phyloP scores from a whole-genome alignment of 2,888 invertebrate genomes.

The Agrotis puta region DNA sequence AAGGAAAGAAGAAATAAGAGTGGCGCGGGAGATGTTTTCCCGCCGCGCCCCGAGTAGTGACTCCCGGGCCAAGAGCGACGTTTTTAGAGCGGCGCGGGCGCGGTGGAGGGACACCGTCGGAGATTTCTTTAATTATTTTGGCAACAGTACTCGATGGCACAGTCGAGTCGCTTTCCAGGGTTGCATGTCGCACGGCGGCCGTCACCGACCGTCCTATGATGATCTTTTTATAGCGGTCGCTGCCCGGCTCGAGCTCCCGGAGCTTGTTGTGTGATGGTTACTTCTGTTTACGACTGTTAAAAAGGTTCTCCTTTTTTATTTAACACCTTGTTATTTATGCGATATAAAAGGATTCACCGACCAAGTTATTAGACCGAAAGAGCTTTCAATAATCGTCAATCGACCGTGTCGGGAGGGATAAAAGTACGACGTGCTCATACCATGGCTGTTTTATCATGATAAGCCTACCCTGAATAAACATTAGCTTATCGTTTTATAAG shows the following conservation, averaged over 20 bases:
- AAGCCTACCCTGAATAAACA: conserved; percentile 63
- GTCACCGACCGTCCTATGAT: conserved; percentile 87
- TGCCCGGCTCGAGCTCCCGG: conserved; percentile 88
- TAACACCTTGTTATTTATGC: conserved; percentile 46
- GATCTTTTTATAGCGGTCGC: conserved; percentile 91
- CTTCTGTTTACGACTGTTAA: conserved; percentile 77
- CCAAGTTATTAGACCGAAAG: conserved; percentile 35
- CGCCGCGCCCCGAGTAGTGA: conserved; percentile 90
- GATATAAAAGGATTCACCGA: conserved; percentile 27
- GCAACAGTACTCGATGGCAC: conserved; percentile 92
- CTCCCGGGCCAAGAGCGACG: conserved; percentile 91
- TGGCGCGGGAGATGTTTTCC: conserved; percentile 91
- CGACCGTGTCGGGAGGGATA: conserved; percentile 47
- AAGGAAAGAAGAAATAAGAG: conserved; percentile 91
- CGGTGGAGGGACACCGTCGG: conserved; percentile 92
- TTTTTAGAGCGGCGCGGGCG: conserved; percentile 92
- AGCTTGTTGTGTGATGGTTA: conserved; percentile 76
- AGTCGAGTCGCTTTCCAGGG: conserved; percentile 91
- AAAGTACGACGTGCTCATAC: conserved; percentile 42
- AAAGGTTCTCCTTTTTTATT: conserved; percentile 69
- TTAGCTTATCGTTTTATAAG: conserved; percentile 59
- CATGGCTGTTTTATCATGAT: conserved; percentile 57
- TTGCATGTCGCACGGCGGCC: conserved; percentile 89
- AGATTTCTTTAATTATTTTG: conserved; percentile 95
- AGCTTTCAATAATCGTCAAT: conserved; percentile 51